Evolutionary conservation across 2,888 invertebrate species (phyloP).

Genomic region (Eubasilissa splendida): DNA sequence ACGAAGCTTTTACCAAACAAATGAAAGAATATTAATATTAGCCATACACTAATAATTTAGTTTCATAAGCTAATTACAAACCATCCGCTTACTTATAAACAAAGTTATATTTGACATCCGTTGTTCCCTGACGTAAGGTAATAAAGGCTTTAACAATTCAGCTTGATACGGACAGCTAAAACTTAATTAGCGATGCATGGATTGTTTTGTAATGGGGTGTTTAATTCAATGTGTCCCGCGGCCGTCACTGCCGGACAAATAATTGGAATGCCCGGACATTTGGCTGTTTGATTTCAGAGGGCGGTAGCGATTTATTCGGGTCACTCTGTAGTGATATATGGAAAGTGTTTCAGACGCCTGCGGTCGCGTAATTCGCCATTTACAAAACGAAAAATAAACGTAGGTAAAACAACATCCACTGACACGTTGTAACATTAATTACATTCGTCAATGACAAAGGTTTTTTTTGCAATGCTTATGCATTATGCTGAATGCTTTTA

Average conservation of each 20-base stretch:
- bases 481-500: no score
- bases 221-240: slow-evolving; percentile 53
- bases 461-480: not conserved
- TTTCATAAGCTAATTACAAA: not conserved
- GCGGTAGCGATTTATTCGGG: slow-evolving; percentile 34
- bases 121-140: slow-evolving; percentile 24
- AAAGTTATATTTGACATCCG: slow-evolving; percentile 24
- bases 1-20: no score
- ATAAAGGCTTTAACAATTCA: slow-evolving; percentile 23
- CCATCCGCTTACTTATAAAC: not conserved
- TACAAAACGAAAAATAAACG: not conserved
- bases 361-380: slow-evolving; percentile 20
- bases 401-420: not conserved
- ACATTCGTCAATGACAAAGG: slow-evolving; percentile 12
- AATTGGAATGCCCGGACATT: slow-evolving; percentile 29
- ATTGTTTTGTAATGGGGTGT: slow-evolving; percentile 55
- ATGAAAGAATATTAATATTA: no score
- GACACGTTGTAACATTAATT: not conserved
- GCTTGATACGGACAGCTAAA: slow-evolving; percentile 32
- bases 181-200: slow-evolving; percentile 55
- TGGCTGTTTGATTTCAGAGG: slow-evolving; percentile 43
- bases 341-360: not conserved
- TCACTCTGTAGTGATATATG: slow-evolving; percentile 15
- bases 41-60: not conserved
- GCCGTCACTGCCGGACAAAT: slow-evolving; percentile 28